phyloP scores from a whole-genome alignment of 2,797 vertebrate species.

The Gastrophryne carolinensis region DNA sequence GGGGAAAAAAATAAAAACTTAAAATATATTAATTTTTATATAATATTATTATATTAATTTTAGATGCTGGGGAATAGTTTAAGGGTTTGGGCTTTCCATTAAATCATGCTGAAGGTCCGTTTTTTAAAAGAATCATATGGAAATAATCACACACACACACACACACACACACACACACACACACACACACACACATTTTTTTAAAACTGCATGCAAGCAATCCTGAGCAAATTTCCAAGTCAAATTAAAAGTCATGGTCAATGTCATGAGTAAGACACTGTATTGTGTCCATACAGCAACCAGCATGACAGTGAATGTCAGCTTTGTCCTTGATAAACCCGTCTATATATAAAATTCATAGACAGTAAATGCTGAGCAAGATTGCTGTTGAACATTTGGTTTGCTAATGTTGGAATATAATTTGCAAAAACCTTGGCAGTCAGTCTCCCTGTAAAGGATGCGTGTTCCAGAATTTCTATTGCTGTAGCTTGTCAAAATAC shows the following conservation, averaged over 20 bases:
- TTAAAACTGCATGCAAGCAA: no score
- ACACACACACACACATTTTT: no score
- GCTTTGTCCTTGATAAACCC: conserved; percentile 6
- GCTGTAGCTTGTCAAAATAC: background rate
- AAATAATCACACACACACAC: no score
- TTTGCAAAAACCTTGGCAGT: conserved; percentile 22
- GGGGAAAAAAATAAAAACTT: no score
- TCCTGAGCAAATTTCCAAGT: background rate
- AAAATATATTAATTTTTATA: no score
- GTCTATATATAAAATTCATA: conserved; percentile 7
- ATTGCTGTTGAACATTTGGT: conserved; percentile 22
- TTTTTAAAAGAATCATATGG: no score
- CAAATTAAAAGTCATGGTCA: background rate
- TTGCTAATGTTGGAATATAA: conserved; percentile 32
- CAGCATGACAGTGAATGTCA: conserved; percentile 4
- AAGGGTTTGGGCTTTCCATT: no score
- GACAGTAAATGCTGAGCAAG: conserved; percentile 1
- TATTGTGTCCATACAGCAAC: background rate
- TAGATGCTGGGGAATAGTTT: no score
- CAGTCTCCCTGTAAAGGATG: background rate
- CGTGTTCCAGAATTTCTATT: conserved; percentile 6
- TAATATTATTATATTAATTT: no score
- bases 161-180: no score
- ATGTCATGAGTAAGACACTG: conserved; percentile 11
- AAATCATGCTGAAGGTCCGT: no score